phyloP scores from a whole-genome alignment of 1,140 invertebrate species.

The Andricus grossulariae region DNA sequence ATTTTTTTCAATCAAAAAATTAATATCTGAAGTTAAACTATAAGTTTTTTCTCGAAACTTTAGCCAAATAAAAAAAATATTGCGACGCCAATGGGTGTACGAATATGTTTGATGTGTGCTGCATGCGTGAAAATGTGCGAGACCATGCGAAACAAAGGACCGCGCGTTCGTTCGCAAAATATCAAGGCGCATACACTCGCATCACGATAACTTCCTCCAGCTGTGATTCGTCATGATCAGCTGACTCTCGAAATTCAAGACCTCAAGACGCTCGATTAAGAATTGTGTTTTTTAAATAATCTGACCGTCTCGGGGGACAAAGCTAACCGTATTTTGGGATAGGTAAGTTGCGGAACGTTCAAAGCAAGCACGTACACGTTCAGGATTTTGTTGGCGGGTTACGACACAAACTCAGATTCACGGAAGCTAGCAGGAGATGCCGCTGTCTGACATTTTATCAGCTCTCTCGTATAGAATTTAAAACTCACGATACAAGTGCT shows the following conservation, averaged over 20 bases:
- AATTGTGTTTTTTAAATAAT: constrained; percentile 17
- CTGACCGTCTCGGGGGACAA: not conserved
- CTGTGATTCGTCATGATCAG: constrained; percentile 56
- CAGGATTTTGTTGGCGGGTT: constrained; percentile 21
- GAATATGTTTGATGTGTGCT: constrained; percentile 36
- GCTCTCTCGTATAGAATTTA: not conserved
- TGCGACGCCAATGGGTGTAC: not conserved
- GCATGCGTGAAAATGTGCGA: constrained; percentile 41
- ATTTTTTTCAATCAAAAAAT: no score
- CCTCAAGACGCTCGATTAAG: constrained; percentile 31
- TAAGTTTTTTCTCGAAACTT: no score
- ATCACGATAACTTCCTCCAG: constrained; percentile 26
- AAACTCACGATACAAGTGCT: not conserved
- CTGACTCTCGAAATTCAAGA: constrained; percentile 49
- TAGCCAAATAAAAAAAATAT: not conserved
- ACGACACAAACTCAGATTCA: constrained; percentile 1
- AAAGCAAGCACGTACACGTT: constrained; percentile 12
- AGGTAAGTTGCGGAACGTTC: constrained; percentile 34
- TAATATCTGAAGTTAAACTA: no score
- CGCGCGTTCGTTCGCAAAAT: constrained; percentile 57
- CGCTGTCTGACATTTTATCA: not conserved
- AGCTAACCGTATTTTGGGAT: constrained; percentile 26
- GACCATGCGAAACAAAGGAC: constrained; percentile 58
- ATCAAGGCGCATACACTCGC: constrained; percentile 36
- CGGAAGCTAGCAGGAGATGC: not conserved